Evolutionary conservation across 2,113 vertebrate genomes (phyloP), one percentile per base, ranked within the genome.

Genomic region (Plecturocebus donacophilus): DNA sequence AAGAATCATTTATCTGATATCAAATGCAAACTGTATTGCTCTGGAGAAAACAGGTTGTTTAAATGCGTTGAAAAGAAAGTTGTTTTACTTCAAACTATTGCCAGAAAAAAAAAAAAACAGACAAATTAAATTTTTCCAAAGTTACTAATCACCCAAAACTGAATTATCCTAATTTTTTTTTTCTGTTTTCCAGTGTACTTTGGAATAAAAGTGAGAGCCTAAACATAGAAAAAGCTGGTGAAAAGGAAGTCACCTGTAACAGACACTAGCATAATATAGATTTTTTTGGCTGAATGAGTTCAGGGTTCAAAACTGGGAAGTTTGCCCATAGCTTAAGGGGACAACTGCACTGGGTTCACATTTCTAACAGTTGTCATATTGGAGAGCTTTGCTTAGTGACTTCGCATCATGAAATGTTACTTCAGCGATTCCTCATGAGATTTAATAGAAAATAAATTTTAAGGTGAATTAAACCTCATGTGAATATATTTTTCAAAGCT

Each of bases 1-100:
- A 92, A 94, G 40, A 58, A 87, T 52, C 64, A 85, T 47, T 94
- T 87, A 95, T 95, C 52, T 89, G 86, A 97, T 93, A 35, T 68
- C 52, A 93, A 87, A 94, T 92, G 81, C 38, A 92, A 96, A 94
- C 30, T 93, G 56, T 90, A 42, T 83, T 86, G 52, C n/a, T 83
- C 82, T 64, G 38, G 73, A 85, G 45, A 25, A 97, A 97, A 79
- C 52, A 94, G 56, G 38, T 71, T 82, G 2, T 75, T 95, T 73
- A 12, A 87, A 66, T 91, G 91, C 95, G 45, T 49, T 75, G 73
- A 54, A 45, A 56, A 68, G 27, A 88, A 89, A 32, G 6, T 66
- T 52, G 32, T 87, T 94, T 96, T 14, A 90, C 40, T 8, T 92
- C 38, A 64, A 58, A 90, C 32, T 94, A 93, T n/a, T 94, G 64